A percentile compares a stretch with the other conserved stretches of the same genome.
phyloP scores from a whole-genome alignment of 1,140 invertebrate genomes.

The Drosophila mauritiana region DNA sequence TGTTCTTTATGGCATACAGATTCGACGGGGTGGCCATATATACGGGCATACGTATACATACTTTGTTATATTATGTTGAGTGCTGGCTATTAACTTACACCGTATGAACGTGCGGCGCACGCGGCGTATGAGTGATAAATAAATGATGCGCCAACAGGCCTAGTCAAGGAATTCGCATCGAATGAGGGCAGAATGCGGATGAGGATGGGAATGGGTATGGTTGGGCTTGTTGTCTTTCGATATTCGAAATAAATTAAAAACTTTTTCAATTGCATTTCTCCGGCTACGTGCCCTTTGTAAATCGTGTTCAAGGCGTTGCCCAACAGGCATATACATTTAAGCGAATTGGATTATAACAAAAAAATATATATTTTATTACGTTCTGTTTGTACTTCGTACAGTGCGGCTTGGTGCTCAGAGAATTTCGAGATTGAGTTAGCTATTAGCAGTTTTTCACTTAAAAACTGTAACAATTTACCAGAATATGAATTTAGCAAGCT shows the following conservation, averaged over 20 bases:
- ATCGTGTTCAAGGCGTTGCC: not conserved
- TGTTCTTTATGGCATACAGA: slow-evolving; percentile 40
- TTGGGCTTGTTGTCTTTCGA: slow-evolving; percentile 34
- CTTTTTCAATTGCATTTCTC: slow-evolving; percentile 70
- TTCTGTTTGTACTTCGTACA: not conserved
- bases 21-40: not conserved
- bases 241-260: slow-evolving; percentile 76
- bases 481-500: too few species aligned
- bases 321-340: not conserved
- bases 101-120: slow-evolving; percentile 56
- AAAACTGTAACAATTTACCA: too few species aligned
- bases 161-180: slow-evolving; percentile 12
- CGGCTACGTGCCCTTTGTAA: slow-evolving; percentile 39
- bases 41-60: not conserved
- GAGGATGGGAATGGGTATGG: not conserved
- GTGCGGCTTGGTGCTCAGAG: not conserved
- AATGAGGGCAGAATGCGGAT: not conserved
- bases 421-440: not conserved
- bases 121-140: slow-evolving; percentile 67
- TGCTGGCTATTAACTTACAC: slow-evolving; percentile 71
- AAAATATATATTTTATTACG: slow-evolving; percentile 22
- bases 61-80: slow-evolving; percentile 73
- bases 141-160: slow-evolving; percentile 59
- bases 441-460: too few species aligned
- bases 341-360: slow-evolving; percentile 33